These are phyloP conservation scores for Sminthurinus aureus DNA, from an alignment of 2,888 invertebrate species.

Conservation along the genomic window DNA sequence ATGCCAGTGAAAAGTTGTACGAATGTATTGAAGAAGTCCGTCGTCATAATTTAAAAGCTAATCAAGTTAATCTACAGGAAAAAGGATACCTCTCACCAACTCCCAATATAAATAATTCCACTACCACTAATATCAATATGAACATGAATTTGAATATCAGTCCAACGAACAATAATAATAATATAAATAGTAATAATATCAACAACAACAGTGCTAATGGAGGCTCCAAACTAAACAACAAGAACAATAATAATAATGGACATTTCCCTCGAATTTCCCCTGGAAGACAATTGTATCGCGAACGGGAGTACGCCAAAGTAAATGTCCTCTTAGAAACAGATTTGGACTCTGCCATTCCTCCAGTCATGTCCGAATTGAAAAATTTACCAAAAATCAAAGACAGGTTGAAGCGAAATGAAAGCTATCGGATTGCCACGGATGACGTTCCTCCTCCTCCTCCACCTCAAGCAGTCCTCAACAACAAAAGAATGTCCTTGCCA, in stretches of 20 bases:
- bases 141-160: too few species aligned
- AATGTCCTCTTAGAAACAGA: constrained; percentile 58
- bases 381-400: constrained; percentile 60
- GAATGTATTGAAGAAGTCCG: constrained; percentile 60
- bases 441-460: constrained; percentile 27
- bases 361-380: constrained; percentile 58
- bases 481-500: constrained; percentile 30
- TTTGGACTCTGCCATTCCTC: constrained; percentile 59
- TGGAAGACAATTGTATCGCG: not conserved
- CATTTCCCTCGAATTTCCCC: not conserved
- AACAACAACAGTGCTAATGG: not conserved
- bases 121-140: too few species aligned
- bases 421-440: constrained; percentile 60
- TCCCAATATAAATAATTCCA: not conserved
- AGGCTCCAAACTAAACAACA: not conserved
- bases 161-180: not conserved
- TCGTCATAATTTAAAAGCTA: constrained; percentile 56
- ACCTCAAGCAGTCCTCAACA: constrained; percentile 19
- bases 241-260: not conserved
- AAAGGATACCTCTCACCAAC: constrained; percentile 20
- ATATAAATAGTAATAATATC: too few species aligned
- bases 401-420: constrained; percentile 58
- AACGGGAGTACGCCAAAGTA: constrained; percentile 30
- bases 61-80: constrained; percentile 50
- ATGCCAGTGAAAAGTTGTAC: constrained; percentile 54